Conservation (phyloP, 2,888 invertebrate genomes). For the Gastrophysa polygoni region DNA sequence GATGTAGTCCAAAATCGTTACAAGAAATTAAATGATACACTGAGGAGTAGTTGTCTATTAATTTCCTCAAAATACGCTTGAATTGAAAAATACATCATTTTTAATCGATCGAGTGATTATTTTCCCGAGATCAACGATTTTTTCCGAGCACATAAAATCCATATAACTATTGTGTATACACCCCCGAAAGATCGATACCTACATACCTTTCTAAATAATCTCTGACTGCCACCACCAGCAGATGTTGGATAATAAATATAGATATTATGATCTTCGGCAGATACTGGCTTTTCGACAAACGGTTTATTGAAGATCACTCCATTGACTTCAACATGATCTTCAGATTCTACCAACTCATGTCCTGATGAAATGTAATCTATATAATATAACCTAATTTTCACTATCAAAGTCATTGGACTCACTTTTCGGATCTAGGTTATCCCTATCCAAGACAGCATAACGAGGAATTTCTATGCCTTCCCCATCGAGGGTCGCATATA, state of each 20-base stretch:
- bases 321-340: constrained; percentile 97
- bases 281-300: constrained; percentile 99
- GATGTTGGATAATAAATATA: constrained; percentile 99
- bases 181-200: too few species aligned
- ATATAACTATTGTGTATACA: too few species aligned
- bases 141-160: too few species aligned
- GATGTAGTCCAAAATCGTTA: too few species aligned
- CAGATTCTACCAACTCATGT: constrained; percentile 90
- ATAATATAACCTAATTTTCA: background rate
- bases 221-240: constrained; percentile 96
- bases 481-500: constrained; percentile 90
- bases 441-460: constrained; percentile 95
- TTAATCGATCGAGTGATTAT: too few species aligned
- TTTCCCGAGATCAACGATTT: too few species aligned
- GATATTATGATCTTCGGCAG: constrained; percentile 99
- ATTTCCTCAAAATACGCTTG: too few species aligned
- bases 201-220: constrained; percentile 92
- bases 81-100: too few species aligned
- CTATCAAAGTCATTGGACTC: constrained; percentile 51
- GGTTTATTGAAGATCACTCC: constrained; percentile 96
- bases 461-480: constrained; percentile 98
- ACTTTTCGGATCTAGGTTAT: constrained; percentile 90
- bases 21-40: too few species aligned
- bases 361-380: constrained; percentile 61
- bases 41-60: too few species aligned